Conservation (phyloP, 2,797 vertebrate genomes). For the Coreius guichenoti region DNA sequence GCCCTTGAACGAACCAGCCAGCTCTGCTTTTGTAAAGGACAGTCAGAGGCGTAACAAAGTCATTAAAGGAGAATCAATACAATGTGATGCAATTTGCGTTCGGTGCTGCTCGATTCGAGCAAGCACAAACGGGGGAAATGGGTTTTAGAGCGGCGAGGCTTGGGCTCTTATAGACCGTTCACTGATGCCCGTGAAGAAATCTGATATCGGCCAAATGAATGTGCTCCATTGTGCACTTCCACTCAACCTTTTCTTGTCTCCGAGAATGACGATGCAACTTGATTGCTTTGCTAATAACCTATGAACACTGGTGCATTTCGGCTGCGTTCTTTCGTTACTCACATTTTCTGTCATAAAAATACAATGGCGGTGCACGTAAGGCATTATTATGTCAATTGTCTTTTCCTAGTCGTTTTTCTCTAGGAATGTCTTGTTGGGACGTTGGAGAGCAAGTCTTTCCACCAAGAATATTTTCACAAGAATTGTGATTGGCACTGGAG, state of each 20-base stretch:
- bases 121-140: slow-evolving; percentile 37
- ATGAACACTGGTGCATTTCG: slow-evolving; percentile 7
- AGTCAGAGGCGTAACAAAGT: slow-evolving; percentile 54
- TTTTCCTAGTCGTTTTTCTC: not conserved
- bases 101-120: slow-evolving; percentile 35
- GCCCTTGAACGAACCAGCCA: slow-evolving; percentile 57
- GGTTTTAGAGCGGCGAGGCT: slow-evolving; percentile 22
- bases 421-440: slow-evolving; percentile 9
- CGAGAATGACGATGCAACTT: slow-evolving; percentile 3
- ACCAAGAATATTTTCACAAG: not conserved
- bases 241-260: slow-evolving; percentile 17
- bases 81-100: slow-evolving; percentile 54
- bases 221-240: slow-evolving; percentile 30
- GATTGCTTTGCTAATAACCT: slow-evolving; percentile 24
- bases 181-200: slow-evolving; percentile 24
- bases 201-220: slow-evolving; percentile 41
- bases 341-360: not conserved
- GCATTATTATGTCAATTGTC: not conserved
- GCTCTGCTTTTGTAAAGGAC: slow-evolving; percentile 57
- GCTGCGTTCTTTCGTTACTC: not conserved
- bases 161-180: slow-evolving; percentile 6
- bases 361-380: not conserved
- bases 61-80: slow-evolving; percentile 62
- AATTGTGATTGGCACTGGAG: not conserved
- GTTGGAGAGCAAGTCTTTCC: not conserved